Evolutionary conservation across 1,140 invertebrate genomes (phyloP).

Genomic region (Drosophila triauraria): DNA sequence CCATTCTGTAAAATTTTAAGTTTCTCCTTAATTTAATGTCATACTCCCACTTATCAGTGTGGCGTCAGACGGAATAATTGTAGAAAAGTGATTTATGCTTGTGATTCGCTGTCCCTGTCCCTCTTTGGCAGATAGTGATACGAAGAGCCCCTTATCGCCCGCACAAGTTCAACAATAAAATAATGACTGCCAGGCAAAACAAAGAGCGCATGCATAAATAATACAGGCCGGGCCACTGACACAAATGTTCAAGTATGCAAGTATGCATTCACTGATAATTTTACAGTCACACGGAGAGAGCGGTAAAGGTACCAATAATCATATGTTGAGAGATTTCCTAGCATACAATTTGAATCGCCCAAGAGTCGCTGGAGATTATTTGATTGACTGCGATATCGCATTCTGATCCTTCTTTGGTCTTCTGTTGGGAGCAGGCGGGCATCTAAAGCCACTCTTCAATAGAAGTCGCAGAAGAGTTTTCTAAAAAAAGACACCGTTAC

Average conservation of each 20-base stretch:
- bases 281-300: constrained; percentile 6
- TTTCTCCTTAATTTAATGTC: constrained; percentile 30
- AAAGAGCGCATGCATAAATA: constrained; percentile 56
- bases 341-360: too few relatives aligned
- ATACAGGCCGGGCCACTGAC: constrained; percentile 10
- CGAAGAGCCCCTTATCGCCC: constrained; percentile 37
- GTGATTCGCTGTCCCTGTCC: background rate
- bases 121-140: constrained; percentile 34
- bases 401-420: too few relatives aligned
- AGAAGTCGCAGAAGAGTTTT: too few relatives aligned
- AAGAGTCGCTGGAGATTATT: too few relatives aligned
- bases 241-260: constrained; percentile 16
- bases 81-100: constrained; percentile 59
- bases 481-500: too few relatives aligned
- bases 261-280: constrained; percentile 56
- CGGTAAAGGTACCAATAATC: too few relatives aligned
- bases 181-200: constrained; percentile 60
- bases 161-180: constrained; percentile 49
- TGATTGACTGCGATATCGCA: too few relatives aligned
- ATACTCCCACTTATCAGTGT: constrained; percentile 45
- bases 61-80: constrained; percentile 36
- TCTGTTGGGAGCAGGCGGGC: too few relatives aligned
- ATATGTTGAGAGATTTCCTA: too few relatives aligned
- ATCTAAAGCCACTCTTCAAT: too few relatives aligned
- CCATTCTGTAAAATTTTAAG: constrained; percentile 39